Evolutionary conservation across 92 coral and sea anemone genomes (phyloP).

Genomic region (Zoanthus sociatus): DNA sequence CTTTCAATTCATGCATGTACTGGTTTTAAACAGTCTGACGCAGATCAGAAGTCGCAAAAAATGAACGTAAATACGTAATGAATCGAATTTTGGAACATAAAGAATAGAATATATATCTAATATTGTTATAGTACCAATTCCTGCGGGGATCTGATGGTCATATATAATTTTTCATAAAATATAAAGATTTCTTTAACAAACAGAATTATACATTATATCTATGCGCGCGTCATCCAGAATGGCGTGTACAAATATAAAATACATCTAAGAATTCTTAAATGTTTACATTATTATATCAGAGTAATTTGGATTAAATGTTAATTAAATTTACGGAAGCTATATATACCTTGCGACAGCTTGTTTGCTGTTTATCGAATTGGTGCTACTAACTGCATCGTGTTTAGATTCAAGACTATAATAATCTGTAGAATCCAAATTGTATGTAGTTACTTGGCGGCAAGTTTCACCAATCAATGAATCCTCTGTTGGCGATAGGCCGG

Average conservation of each 20-base stretch:
- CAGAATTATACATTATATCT: conserved; percentile 21
- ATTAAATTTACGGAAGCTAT: conserved; percentile 15
- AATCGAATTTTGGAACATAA: background rate
- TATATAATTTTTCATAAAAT: conserved; percentile 32
- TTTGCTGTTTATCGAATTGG: background rate
- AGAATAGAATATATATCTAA: conserved; percentile 40
- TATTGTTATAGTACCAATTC: conserved; percentile 25
- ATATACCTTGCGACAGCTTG: background rate
- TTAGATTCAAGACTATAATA: background rate
- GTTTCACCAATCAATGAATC: conserved; percentile 8
- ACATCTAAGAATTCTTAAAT: conserved; percentile 34
- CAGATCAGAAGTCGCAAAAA: background rate
- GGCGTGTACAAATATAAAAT: conserved; percentile 34
- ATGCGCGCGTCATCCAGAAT: conserved; percentile 21
- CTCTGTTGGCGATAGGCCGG: background rate
- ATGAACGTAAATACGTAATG: background rate
- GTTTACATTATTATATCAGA: conserved; percentile 29
- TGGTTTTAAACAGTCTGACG: conserved; percentile 7
- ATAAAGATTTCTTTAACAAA: conserved; percentile 15
- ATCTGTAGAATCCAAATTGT: background rate
- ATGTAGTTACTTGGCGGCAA: background rate
- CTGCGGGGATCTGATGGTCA: conserved; percentile 3
- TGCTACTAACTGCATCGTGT: background rate
- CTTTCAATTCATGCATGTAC: conserved; percentile 27
- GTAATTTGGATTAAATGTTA: conserved; percentile 24